Base-by-base conservation (phyloP, 2,888 invertebrate species). In the Andrena flavipes region DNA sequence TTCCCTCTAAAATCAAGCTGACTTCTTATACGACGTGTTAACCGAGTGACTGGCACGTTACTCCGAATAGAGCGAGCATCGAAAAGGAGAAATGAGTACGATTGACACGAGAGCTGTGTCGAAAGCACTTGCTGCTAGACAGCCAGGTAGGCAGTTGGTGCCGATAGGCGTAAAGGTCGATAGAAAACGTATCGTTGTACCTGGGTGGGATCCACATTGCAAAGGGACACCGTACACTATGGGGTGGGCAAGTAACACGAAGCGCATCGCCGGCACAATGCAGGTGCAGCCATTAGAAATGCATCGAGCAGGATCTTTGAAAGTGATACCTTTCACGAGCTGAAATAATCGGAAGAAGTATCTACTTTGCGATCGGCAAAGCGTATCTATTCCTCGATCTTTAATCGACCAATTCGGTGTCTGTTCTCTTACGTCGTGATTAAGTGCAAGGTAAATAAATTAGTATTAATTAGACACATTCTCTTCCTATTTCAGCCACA, bases 131-230 rank as follows among this genome's bases (percentile, higher is more conserved):
- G 69, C 54, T 56, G 70, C 63, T 64, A 29, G 42, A 29, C 29
- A 7, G n/a, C 56, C 54, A 49, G 65, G 51, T 79, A 73, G 63
- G 23, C 49, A 42, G 10, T 56, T 42, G 72, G 62, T 29, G 49
- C 23, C 56, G 67, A 67, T 49, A 23, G 69, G 30, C 26, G n/a
- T 33, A 65, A 60, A 77, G 72, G 63, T 72, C 72, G 60, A 82
- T 60, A 60, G 78, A 80, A 84, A 75, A 51, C 48, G 79, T 75
- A 70, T 63, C 65, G 63, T 85, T 82, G 85, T 74, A 85, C 86
- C 80, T 89, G 88, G 81, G 68, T 81, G 83, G 80, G 70, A 70
- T 77, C 65, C 62, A 23, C 13, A 59, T 71, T n/a, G 54, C 29
- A 56, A 60, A 35, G 42, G 72, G 63, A 68, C 10, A n/a, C 23